Conservation (phyloP, 2,797 vertebrate genomes). For the Aulostomus chinensis region DNA sequence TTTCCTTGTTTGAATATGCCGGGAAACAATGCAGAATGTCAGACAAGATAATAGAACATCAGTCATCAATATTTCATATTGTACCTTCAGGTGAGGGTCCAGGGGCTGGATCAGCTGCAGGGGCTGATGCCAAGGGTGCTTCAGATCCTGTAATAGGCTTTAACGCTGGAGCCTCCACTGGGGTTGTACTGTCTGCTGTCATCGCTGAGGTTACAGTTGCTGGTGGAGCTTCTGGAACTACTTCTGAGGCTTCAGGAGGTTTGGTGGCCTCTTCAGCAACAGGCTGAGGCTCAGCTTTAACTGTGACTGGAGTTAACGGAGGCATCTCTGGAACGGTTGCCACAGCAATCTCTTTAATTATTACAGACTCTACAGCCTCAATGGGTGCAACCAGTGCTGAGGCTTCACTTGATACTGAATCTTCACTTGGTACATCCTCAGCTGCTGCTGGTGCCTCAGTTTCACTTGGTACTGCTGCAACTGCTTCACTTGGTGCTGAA, state of each 20-base stretch:
- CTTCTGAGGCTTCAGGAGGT: constrained; percentile 4
- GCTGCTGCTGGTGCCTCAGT: not conserved
- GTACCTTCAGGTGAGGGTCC: constrained; percentile 51
- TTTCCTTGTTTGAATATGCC: not conserved
- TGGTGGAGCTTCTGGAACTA: constrained; percentile 11
- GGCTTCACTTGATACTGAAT: not conserved
- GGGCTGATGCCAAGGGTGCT: constrained; percentile 6
- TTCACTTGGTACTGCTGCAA: constrained; percentile 2
- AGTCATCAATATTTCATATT: not conserved
- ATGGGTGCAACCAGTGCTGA: not conserved
- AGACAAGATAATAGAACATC: not conserved
- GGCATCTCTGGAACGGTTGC: constrained; percentile 65
- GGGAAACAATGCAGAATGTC: not conserved
- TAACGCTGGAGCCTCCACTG: constrained; percentile 13
- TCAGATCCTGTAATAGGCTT: constrained; percentile 23
- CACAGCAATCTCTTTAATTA: constrained; percentile 55
- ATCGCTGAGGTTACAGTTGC: constrained; percentile 9
- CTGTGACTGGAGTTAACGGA: constrained; percentile 11
- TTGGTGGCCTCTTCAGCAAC: constrained; percentile 18
- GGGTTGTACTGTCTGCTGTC: not conserved
- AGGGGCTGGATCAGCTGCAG: constrained; percentile 13
- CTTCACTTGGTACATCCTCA: not conserved
- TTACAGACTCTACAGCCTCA: constrained; percentile 18
- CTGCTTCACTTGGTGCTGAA: not conserved
- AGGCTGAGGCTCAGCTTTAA: constrained; percentile 23